Evolutionary conservation across 2,797 vertebrate species (phyloP).

Genomic region (Anguilla marmorata): DNA sequence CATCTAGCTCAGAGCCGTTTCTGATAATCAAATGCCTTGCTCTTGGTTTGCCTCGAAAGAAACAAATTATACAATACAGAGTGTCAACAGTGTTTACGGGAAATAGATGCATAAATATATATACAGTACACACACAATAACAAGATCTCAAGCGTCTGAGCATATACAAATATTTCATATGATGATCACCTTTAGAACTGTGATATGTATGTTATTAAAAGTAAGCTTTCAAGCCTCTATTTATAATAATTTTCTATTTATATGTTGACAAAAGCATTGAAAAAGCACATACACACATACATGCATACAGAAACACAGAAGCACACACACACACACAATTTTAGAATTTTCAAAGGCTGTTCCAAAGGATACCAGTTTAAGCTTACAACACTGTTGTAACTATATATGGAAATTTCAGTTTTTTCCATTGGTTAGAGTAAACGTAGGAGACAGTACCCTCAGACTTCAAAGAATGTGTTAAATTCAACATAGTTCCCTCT

Average conservation of each 20-base stretch:
- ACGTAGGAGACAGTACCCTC: too few species aligned
- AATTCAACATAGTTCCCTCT: too few species aligned
- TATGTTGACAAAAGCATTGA: neutral
- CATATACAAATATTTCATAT: neutral
- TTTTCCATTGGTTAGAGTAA: too few species aligned
- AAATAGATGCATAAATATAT: neutral
- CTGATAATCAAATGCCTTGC: slow-evolving; percentile 9
- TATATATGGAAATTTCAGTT: too few species aligned
- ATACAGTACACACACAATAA: neutral
- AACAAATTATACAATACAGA: neutral
- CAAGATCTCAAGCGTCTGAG: neutral
- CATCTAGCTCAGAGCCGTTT: neutral
- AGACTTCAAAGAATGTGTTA: too few species aligned
- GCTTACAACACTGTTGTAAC: too few species aligned
- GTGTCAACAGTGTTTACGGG: neutral
- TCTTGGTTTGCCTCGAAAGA: neutral
- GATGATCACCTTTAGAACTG: neutral
- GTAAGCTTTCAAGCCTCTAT: neutral
- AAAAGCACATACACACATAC: neutral
- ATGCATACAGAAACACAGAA: neutral
- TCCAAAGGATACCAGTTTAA: too few species aligned
- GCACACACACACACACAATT: neutral
- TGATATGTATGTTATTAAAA: neutral
- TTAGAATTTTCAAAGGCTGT: too few species aligned
- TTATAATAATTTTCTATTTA: neutral